Conservation (phyloP, 2,888 invertebrate genomes). For the Hylaea fasciaria region DNA sequence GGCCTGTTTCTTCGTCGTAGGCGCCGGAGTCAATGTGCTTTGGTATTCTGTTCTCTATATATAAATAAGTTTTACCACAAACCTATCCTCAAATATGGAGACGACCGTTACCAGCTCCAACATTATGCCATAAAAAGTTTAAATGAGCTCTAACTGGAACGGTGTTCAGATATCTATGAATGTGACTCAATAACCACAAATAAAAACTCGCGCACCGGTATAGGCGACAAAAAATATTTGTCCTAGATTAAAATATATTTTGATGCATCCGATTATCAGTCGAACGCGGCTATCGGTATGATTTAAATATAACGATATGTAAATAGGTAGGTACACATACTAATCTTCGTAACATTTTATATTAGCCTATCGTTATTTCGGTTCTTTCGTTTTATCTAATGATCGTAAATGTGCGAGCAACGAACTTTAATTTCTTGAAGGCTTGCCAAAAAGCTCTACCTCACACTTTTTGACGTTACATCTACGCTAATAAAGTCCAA, state of each 20-base stretch:
- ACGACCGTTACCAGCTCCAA: constrained; percentile 47
- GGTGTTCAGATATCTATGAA: constrained; percentile 28
- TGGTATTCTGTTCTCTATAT: neutral
- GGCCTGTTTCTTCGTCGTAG: neutral
- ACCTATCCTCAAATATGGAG: constrained; percentile 20
- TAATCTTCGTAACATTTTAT: neutral
- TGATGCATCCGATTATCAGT: constrained; percentile 4
- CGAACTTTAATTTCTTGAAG: constrained; percentile 39
- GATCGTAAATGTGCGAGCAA: constrained; percentile 33
- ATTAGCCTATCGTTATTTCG: neutral
- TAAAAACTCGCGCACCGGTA: constrained; percentile 40
- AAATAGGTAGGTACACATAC: neutral
- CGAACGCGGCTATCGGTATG: neutral
- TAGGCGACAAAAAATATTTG: constrained; percentile 35
- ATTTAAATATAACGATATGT: too few species aligned
- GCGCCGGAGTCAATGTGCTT: too few species aligned
- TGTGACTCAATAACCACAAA: constrained; percentile 28
- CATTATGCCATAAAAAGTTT: constrained; percentile 51
- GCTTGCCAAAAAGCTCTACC: constrained; percentile 27
- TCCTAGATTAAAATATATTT: constrained; percentile 37
- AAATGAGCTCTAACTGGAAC: constrained; percentile 47
- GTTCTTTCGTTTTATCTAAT: constrained; percentile 8
- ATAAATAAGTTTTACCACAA: neutral
- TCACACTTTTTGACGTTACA: constrained; percentile 2
- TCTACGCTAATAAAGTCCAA: neutral